phyloP scores from a whole-genome alignment of 2,113 vertebrate species.

The Amphiprion ocellaris region DNA sequence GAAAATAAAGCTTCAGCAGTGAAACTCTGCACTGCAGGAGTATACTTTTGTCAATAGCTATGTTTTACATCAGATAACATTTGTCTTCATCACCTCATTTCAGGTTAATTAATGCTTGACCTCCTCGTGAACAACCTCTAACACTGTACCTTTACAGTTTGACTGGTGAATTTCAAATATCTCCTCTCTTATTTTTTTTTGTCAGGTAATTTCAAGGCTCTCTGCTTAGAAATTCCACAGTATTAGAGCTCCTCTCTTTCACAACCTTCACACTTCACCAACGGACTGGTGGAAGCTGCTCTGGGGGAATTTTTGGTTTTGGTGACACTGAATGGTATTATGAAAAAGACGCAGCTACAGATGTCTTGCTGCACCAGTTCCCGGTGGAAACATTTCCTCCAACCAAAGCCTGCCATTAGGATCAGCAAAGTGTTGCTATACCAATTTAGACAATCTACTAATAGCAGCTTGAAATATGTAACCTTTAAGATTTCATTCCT shows the following conservation, averaged over 20 bases:
- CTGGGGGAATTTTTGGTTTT: background rate
- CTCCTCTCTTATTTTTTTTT: background rate
- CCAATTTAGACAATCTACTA: background rate
- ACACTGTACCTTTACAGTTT: background rate
- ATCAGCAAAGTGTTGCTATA: background rate
- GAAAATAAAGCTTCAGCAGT: too few species aligned
- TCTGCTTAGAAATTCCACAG: background rate
- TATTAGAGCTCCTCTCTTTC: background rate
- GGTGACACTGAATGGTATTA: background rate
- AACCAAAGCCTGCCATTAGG: too few species aligned
- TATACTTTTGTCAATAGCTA: too few species aligned
- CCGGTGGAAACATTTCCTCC: background rate
- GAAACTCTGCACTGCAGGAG: too few species aligned
- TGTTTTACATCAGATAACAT: too few species aligned
- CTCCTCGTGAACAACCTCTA: background rate
- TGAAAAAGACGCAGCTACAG: background rate
- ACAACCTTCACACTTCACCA: background rate
- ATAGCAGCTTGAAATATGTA: background rate
- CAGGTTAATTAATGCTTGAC: too few species aligned
- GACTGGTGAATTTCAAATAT: background rate
- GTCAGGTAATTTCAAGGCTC: too few species aligned
- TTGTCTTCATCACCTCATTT: too few species aligned
- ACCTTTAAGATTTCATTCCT: too few species aligned
- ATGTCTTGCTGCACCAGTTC: background rate
- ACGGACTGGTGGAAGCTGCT: too few species aligned